A percentile compares a stretch with the other conserved stretches of the same genome.
These are phyloP conservation scores for Ctenodactylus gundi DNA, from an alignment of 2,113 vertebrate genomes.

Conservation along the genomic window DNA sequence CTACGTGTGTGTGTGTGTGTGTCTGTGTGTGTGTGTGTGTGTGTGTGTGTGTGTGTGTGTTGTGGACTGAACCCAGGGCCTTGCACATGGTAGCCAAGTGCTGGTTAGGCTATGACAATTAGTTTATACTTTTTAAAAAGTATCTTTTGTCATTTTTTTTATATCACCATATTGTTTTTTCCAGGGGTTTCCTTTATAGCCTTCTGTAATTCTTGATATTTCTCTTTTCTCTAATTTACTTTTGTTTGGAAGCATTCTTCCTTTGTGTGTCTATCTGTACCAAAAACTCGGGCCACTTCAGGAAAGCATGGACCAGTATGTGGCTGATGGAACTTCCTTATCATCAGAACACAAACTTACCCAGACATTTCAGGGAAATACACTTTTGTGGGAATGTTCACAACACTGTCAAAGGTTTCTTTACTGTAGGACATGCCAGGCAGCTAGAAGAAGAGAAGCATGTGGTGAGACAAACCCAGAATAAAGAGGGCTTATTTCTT, in stretches of 20 bases:
- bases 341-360: conserved; percentile 20
- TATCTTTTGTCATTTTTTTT: conserved; percentile 17
- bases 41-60: too few relatives aligned
- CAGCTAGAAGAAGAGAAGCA: neutral
- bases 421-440: neutral
- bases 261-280: conserved; percentile 51
- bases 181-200: neutral
- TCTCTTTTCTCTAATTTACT: conserved; percentile 53
- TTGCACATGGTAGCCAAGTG: neutral
- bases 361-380: conserved; percentile 43
- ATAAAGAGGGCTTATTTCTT: neutral
- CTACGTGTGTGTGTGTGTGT: too few relatives aligned
- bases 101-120: neutral
- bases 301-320: conserved; percentile 48
- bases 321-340: conserved; percentile 57
- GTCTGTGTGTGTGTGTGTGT: too few relatives aligned
- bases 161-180: conserved; percentile 1
- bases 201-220: conserved; percentile 62
- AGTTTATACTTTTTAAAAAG: neutral
- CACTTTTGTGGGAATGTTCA: conserved; percentile 14
- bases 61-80: neutral
- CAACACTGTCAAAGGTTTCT: neutral
- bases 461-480: neutral
- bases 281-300: conserved; percentile 37
- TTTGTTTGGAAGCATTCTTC: conserved; percentile 46